Evolutionary conservation across 2,797 vertebrate species (phyloP).

Genomic region (Psittacula echo): DNA sequence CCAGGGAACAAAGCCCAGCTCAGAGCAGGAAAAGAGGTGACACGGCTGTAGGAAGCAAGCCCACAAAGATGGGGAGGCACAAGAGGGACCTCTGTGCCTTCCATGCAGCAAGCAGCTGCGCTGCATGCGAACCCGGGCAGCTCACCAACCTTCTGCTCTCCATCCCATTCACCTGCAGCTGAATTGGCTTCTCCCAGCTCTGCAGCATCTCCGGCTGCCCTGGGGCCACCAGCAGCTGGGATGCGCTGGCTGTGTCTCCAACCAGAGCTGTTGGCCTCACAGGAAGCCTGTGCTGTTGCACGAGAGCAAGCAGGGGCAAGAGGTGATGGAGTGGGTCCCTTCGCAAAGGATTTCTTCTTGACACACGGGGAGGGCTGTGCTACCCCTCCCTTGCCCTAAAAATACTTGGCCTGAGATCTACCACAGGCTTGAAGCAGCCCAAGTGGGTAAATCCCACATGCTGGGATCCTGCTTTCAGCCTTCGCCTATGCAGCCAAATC

Average conservation of each 20-base stretch:
- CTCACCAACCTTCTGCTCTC: neutral
- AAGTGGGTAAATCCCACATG: neutral
- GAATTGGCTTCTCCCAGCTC: neutral
- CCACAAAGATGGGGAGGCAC: neutral
- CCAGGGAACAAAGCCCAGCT: neutral
- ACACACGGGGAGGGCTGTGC: neutral
- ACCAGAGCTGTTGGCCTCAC: neutral
- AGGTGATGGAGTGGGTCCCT: fast-evolving
- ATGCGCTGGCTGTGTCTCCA: neutral
- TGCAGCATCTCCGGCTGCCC: fast-evolving
- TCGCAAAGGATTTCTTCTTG: neutral
- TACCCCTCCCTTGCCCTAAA: neutral
- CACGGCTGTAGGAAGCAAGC: neutral
- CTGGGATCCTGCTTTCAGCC: neutral
- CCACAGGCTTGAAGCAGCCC: neutral
- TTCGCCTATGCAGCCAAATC: neutral
- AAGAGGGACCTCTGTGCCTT: neutral
- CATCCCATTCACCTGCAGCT: neutral
- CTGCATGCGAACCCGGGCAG: neutral
- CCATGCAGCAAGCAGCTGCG: neutral
- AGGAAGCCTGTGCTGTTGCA: neutral
- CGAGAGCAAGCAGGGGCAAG: neutral
- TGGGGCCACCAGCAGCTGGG: neutral
- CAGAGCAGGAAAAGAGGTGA: neutral
- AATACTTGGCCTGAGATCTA: neutral